Evolutionary conservation across 2,113 vertebrate species (phyloP).

Genomic region (Hypomesus transpacificus): DNA sequence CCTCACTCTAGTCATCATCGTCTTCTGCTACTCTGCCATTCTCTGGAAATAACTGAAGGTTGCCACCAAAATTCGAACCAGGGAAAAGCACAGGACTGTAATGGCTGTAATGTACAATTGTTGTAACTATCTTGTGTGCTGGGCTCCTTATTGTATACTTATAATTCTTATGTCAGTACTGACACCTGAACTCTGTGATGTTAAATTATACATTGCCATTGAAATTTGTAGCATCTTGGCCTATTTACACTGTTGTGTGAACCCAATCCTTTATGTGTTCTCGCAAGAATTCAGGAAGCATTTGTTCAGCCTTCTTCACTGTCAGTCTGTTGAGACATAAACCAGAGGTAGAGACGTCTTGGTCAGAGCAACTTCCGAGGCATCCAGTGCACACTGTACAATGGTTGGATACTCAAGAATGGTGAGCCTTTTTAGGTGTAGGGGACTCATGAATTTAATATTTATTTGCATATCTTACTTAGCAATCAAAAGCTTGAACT

Average conservation of each 20-base stretch:
- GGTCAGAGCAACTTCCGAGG: too few species aligned
- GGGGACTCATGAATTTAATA: too few species aligned
- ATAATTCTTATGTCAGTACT: constrained; percentile 35
- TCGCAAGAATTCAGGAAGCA: constrained; percentile 59
- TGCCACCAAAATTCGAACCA: constrained; percentile 31
- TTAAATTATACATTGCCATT: constrained; percentile 15
- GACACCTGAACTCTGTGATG: constrained; percentile 1
- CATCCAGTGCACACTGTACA: too few species aligned
- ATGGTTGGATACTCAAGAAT: too few species aligned
- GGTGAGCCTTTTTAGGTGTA: too few species aligned
- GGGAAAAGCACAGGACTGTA: constrained; percentile 55
- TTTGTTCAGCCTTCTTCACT: constrained; percentile 43
- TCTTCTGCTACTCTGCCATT: constrained; percentile 72
- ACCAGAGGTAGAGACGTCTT: not conserved
- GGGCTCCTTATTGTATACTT: constrained; percentile 72
- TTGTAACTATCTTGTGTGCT: constrained; percentile 73
- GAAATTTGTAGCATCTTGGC: constrained; percentile 61
- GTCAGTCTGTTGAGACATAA: not conserved
- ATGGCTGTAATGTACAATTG: constrained; percentile 67
- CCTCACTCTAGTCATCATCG: constrained; percentile 66
- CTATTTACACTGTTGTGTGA: constrained; percentile 75
- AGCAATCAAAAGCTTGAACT: too few species aligned
- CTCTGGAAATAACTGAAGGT: constrained; percentile 59
- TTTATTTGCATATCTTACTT: too few species aligned
- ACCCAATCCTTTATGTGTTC: constrained; percentile 72